Conservation (phyloP, 2,797 vertebrate species). For the Sarcoramphus papa region DNA sequence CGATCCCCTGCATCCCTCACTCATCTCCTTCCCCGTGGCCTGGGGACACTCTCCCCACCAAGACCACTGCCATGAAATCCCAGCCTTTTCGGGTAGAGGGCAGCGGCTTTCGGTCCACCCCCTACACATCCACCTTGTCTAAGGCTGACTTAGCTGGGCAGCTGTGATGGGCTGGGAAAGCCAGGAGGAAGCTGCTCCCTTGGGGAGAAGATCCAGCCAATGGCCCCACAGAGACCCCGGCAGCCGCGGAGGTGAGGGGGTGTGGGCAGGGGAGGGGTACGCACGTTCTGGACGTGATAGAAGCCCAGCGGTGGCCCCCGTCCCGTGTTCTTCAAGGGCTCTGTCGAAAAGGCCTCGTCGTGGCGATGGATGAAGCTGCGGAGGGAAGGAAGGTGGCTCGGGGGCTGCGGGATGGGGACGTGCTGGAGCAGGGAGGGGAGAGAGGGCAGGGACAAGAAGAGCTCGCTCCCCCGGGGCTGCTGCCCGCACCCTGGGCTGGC, state of each 20-base stretch:
- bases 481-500: not conserved
- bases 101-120: not conserved
- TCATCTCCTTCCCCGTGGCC: not conserved
- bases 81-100: not conserved
- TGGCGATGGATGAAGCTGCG: constrained; percentile 96
- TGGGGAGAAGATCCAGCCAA: not conserved
- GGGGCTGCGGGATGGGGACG: accelerated
- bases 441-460: not conserved
- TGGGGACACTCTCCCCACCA: not conserved
- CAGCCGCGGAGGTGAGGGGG: not conserved
- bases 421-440: not conserved
- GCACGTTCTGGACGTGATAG: constrained; percentile 96
- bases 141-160: not conserved
- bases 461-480: not conserved
- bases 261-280: constrained; percentile 2
- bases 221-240: accelerated
- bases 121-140: not conserved
- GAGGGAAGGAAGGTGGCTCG: not conserved
- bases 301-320: constrained; percentile 93
- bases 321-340: constrained; percentile 95
- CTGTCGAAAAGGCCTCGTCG: constrained; percentile 96
- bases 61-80: not conserved
- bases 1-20: not conserved
- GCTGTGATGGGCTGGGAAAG: not conserved
- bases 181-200: not conserved